Base-by-base conservation (phyloP, 2,888 invertebrate genomes). In the Tipula helvola region DNA sequence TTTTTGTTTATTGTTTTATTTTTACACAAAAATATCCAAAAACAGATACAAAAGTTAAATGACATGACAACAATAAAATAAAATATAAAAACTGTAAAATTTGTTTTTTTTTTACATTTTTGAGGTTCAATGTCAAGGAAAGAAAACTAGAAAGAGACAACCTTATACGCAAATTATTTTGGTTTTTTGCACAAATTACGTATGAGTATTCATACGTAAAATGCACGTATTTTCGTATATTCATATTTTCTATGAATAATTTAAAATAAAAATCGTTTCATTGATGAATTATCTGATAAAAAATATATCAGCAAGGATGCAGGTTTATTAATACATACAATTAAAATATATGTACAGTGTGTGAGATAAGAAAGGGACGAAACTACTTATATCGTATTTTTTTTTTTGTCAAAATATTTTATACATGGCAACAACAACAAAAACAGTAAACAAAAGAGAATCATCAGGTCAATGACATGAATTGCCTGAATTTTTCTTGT, bases 21-120 rank as follows among this genome's bases (percentile, higher is more conserved):
- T 71, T 71, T 71, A 71, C 28, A 71, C 71, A 52, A 52, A 44
- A 71, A 71, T 71, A 71, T 71, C 71, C 71, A 71, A 71, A 71
- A 71, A 71, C 71, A 71, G 71, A 71, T 71, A 71, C 71, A 71
- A 71, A 71, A 71, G 71, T 71, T 71, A 71, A 71, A 71, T 71
- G 71, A 71, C 71, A 71, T 71, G 71, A 71, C 71, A 71, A 71
- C 71, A 71, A 71, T 71, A 28, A 71, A 44, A 44, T 44, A 44
- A 44, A 52, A 52, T 52, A 10, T 44, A 44, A 44, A 44, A 44
- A 71, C 71, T 71, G 71, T 71, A 71, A 71, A 71, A 71, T 71
- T 71, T 71, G 18, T 71, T 28, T 71, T 57, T 71, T 57, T 57
- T 44, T 28, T 71, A 28, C 71, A 28, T 3, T 71, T 71, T 71